phyloP scores from a whole-genome alignment of 2,113 vertebrate genomes.

The Phainopepla nitens region DNA sequence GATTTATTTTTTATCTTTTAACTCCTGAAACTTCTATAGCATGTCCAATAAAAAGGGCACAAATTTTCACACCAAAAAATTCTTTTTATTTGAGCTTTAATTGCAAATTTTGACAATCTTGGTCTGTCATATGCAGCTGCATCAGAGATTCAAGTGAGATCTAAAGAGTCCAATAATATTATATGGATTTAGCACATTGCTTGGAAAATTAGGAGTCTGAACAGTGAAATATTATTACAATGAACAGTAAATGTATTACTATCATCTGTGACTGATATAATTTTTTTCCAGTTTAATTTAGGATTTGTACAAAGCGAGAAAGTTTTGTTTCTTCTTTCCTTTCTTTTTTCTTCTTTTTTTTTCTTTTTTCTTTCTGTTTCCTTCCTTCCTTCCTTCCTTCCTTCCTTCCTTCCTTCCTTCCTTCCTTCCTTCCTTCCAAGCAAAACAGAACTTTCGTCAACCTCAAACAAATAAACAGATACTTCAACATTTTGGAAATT shows the following conservation, averaged over 20 bases:
- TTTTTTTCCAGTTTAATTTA: not conserved
- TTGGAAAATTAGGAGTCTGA: not conserved
- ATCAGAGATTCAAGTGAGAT: not conserved
- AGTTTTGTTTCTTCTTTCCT: accelerated
- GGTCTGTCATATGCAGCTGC: not conserved
- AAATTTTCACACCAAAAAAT: not conserved
- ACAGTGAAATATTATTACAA: not conserved
- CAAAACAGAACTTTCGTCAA: not conserved
- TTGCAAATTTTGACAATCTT: not conserved
- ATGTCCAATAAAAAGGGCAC: not conserved
- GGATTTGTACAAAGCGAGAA: not conserved
- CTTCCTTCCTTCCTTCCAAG: too few species aligned
- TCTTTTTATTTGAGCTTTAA: not conserved
- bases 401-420: too few species aligned
- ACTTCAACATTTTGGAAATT: not conserved
- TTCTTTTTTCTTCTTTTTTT: accelerated
- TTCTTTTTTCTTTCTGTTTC: not conserved
- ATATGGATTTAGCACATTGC: not conserved
- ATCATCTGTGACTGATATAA: not conserved
- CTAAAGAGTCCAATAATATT: not conserved
- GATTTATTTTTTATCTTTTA: not conserved
- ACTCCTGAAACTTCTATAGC: not conserved
- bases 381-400: too few species aligned
- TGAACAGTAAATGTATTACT: not conserved
- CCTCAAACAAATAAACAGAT: not conserved